Evolutionary conservation across 2,113 vertebrate species (phyloP).

Genomic region (Taxidea taxus): DNA sequence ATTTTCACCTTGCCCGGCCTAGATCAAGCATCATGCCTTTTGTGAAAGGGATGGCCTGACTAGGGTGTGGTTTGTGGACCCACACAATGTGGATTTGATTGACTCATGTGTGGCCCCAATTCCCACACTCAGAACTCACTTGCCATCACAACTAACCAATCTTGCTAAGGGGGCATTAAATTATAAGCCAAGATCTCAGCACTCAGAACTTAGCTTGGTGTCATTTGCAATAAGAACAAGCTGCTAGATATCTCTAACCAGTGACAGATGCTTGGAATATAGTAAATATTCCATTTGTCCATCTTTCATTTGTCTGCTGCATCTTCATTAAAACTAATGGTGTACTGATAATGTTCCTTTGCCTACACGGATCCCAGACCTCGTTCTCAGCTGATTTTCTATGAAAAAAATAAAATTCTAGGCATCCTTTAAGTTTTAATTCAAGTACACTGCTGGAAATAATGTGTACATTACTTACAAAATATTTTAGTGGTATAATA

Average conservation of each 20-base stretch:
- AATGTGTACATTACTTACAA: background rate
- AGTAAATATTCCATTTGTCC: background rate
- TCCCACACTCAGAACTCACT: background rate
- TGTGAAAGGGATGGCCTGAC: background rate
- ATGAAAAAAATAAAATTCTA: slow-evolving; percentile 34
- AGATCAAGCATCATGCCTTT: background rate
- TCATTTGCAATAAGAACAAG: background rate
- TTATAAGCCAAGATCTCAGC: background rate
- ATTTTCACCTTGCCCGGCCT: background rate
- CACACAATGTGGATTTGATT: background rate
- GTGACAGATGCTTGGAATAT: background rate
- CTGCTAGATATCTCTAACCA: background rate
- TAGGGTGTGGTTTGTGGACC: background rate
- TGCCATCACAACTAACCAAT: background rate
- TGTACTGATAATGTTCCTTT: slow-evolving; percentile 16
- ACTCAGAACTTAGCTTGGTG: background rate
- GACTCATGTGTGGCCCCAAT: background rate
- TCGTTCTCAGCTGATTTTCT: slow-evolving; percentile 41
- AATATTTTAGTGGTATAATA: background rate
- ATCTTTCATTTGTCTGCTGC: slow-evolving; percentile 12
- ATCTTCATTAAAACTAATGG: slow-evolving; percentile 39
- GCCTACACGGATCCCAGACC: background rate
- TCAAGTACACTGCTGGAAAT: slow-evolving; percentile 8
- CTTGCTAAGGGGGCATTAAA: background rate
- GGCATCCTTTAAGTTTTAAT: slow-evolving; percentile 42